Percentiles rank a stretch among this genome's conserved stretches.
Conservation (phyloP, 2,797 vertebrate species). For the Rhinoraja longicauda region DNA sequence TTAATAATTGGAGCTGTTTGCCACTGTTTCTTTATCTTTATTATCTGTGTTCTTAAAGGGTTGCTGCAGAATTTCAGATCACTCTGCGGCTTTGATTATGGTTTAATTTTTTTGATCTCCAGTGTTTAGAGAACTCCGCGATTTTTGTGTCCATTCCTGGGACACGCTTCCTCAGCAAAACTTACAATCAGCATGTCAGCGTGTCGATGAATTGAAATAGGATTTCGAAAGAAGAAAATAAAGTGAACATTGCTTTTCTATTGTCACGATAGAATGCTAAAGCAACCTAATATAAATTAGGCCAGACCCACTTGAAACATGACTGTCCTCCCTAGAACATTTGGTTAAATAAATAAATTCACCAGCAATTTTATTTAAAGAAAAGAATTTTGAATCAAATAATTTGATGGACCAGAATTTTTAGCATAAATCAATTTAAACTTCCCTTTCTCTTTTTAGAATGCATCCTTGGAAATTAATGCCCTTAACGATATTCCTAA, state of each 20-base stretch:
- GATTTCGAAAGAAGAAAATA: not conserved
- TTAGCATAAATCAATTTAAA: not conserved
- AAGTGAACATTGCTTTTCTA: not conserved
- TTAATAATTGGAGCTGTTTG: not conserved
- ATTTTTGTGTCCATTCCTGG: no score
- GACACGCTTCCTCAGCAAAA: no score
- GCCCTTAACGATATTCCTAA: not conserved
- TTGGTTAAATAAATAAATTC: not conserved
- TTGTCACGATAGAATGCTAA: not conserved
- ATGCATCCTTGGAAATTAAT: not conserved
- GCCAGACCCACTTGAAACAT: not conserved
- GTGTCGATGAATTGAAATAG: not conserved
- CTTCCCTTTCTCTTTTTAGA: not conserved
- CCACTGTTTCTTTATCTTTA: not conserved
- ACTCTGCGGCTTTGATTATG: not conserved
- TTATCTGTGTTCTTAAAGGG: not conserved
- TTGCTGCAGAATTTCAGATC: not conserved
- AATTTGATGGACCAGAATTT: not conserved
- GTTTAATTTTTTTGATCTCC: not conserved
- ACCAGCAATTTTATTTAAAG: not conserved
- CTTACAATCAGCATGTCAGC: not conserved
- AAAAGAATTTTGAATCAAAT: not conserved
- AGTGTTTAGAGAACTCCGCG: not conserved
- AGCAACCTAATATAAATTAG: not conserved
- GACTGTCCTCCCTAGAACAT: not conserved